These are phyloP conservation scores for Onthophagus taurus DNA, from an alignment of 1,140 invertebrate genomes.

Conservation along the genomic window DNA sequence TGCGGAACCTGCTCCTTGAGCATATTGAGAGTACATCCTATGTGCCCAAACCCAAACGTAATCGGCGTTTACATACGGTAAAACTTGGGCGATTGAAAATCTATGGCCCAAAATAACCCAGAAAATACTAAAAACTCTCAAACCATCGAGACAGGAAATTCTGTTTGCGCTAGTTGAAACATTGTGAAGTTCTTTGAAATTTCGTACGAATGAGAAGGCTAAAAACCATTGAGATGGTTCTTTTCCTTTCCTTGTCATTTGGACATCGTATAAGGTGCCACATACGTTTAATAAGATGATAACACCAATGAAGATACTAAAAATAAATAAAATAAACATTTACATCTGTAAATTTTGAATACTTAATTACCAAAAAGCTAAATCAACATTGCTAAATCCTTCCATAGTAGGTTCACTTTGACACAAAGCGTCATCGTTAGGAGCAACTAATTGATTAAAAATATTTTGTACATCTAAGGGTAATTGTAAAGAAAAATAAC, in stretches of 20 bases:
- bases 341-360: background rate
- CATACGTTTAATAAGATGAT: background rate
- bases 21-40: slow-evolving; percentile 1
- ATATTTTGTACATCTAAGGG: too few species aligned
- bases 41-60: background rate
- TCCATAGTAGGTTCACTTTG: background rate
- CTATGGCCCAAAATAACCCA: slow-evolving; percentile 10
- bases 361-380: slow-evolving; percentile 3
- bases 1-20: slow-evolving; percentile 4
- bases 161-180: background rate
- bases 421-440: background rate
- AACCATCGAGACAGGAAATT: slow-evolving; percentile 5
- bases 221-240: background rate
- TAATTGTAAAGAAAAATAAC: background rate
- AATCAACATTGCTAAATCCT: background rate
- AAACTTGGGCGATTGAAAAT: slow-evolving; percentile 1
- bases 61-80: slow-evolving; percentile 3
- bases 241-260: background rate
- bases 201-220: background rate
- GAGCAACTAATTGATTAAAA: background rate
- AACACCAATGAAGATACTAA: slow-evolving; percentile 3
- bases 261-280: slow-evolving; percentile 1
- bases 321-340: slow-evolving; percentile 1
- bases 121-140: slow-evolving; percentile 11
- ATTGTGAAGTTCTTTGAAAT: background rate